Evolutionary conservation across 1,140 invertebrate species (phyloP).

Genomic region (Sesamia nonagrioides): DNA sequence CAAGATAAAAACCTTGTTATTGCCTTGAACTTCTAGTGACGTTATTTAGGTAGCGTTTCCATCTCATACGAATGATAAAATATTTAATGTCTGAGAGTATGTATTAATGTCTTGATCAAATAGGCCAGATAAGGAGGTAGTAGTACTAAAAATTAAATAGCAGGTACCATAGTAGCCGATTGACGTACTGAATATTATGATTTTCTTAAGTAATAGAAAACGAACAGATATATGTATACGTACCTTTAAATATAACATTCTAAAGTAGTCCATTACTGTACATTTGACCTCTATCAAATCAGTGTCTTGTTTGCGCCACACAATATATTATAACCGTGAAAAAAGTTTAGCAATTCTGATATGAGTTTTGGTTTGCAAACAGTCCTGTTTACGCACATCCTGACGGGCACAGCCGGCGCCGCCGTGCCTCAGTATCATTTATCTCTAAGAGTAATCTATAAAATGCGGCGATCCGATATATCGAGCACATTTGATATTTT

Average conservation of each 20-base stretch:
- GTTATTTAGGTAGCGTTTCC: neutral
- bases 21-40: slow-evolving; percentile 28
- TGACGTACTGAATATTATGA: neutral
- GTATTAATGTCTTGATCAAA: neutral
- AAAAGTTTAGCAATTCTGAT: slow-evolving; percentile 40
- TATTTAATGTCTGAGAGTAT: neutral
- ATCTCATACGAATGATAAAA: neutral
- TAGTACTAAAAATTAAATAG: too few species aligned
- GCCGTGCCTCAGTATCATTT: slow-evolving; percentile 19
- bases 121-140: too few species aligned
- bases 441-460: slow-evolving; percentile 29
- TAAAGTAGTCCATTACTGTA: neutral
- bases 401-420: slow-evolving; percentile 9
- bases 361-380: slow-evolving; percentile 36
- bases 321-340: slow-evolving; percentile 20
- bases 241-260: too few species aligned
- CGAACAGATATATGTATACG: too few species aligned
- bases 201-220: too few species aligned
- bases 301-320: slow-evolving; percentile 27
- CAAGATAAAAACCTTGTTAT: neutral
- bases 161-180: neutral
- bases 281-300: slow-evolving; percentile 26
- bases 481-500: neutral
- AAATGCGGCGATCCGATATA: neutral
- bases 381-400: slow-evolving; percentile 36